These are phyloP conservation scores for Habropoda laboriosa DNA, from an alignment of 1,140 invertebrate species.

Conservation along the genomic window DNA sequence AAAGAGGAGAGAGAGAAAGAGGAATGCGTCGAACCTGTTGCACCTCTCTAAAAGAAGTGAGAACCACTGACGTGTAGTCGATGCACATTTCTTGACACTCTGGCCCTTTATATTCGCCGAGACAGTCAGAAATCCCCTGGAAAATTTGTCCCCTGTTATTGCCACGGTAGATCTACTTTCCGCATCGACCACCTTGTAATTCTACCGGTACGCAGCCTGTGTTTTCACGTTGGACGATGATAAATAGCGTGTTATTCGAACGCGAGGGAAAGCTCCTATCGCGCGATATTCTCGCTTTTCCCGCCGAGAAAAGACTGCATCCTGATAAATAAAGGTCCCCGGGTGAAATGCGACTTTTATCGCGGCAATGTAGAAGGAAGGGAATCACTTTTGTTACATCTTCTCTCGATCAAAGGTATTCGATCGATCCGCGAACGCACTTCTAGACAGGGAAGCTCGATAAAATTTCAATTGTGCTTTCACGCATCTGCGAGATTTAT, in stretches of 20 bases:
- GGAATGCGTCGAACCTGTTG: constrained; percentile 32
- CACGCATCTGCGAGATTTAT: not conserved
- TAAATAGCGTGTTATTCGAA: not conserved
- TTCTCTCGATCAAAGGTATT: not conserved
- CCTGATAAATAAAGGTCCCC: not conserved
- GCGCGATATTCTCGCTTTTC: not conserved
- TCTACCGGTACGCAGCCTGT: not conserved
- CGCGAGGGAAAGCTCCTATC: not conserved
- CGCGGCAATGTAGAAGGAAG: too few species aligned
- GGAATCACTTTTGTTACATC: not conserved
- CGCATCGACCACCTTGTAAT: not conserved
- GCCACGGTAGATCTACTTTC: not conserved
- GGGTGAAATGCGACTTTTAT: not conserved
- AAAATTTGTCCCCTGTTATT: not conserved
- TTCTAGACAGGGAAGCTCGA: not conserved
- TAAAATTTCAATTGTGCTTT: constrained; percentile 11
- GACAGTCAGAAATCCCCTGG: not conserved
- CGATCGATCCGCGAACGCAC: not conserved
- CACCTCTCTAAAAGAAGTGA: constrained; percentile 14
- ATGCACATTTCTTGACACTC: not conserved
- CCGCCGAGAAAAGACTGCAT: not conserved
- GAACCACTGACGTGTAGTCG: not conserved
- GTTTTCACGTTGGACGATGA: not conserved
- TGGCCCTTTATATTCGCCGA: not conserved
- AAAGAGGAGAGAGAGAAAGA: not conserved